Conservation (phyloP, 2,113 vertebrate genomes). For the Nerophis lumbriciformis region DNA sequence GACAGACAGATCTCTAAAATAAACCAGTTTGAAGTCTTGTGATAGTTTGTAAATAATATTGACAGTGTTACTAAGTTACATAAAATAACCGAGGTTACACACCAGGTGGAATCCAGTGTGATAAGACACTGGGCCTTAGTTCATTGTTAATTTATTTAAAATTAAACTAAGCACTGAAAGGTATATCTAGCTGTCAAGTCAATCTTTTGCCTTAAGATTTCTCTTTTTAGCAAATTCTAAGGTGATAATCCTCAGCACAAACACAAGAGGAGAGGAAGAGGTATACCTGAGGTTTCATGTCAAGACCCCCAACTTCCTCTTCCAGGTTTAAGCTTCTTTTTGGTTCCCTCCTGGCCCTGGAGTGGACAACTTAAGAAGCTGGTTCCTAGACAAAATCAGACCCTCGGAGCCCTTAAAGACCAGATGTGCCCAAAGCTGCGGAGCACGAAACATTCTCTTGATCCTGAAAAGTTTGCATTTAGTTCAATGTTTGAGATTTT, state of each 20-base stretch:
- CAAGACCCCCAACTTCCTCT: slow-evolving; percentile 53
- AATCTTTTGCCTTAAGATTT: slow-evolving; percentile 21
- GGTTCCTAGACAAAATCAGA: slow-evolving; percentile 51
- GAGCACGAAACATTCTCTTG: slow-evolving; percentile 44
- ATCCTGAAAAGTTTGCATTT: slow-evolving; percentile 45
- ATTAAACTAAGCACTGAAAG: background rate
- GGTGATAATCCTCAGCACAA: slow-evolving; percentile 52
- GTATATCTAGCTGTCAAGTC: slow-evolving; percentile 25
- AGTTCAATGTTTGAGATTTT: slow-evolving; percentile 32
- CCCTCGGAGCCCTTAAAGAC: slow-evolving; percentile 40
- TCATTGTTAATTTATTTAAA: no score
- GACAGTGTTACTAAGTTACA: no score
- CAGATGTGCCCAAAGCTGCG: slow-evolving; percentile 51
- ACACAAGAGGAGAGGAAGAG: slow-evolving; percentile 47
- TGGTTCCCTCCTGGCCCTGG: slow-evolving; percentile 43
- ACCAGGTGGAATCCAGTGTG: no score
- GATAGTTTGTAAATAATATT: no score
- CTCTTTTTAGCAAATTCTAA: slow-evolving; percentile 37
- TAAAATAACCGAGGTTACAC: no score
- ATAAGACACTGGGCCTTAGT: no score
- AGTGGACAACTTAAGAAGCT: slow-evolving; percentile 43
- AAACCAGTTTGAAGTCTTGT: no score
- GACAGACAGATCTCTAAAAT: no score
- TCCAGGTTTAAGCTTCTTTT: slow-evolving; percentile 59
- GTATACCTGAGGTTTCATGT: slow-evolving; percentile 41